Evolutionary conservation across 1,140 invertebrate species (phyloP), one percentile per base, ranked within the genome.

Genomic region (Popillia japonica): DNA sequence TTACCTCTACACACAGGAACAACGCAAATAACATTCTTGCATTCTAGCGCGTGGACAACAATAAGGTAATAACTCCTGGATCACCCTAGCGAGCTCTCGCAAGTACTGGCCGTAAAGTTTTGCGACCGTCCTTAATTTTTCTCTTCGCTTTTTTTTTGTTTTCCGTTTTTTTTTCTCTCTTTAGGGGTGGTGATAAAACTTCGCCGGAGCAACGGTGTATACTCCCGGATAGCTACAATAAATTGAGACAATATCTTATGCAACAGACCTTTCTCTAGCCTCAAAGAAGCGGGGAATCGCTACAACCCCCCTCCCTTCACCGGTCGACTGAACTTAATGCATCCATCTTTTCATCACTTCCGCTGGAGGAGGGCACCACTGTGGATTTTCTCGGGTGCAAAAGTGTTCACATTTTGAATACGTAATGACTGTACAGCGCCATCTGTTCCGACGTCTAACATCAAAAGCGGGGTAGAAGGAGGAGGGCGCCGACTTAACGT

Each of bases 341-440:
- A 27, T 22, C 22, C 61, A 27, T 64, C 20, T 64, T 64, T 27
- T 64, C 61, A 27, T 64, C 61, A 64, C 61, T 64, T 22, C 22
- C 23, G 61, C n/a, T 14, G n/a, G 41, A 42, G 6, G 41, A 10
- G 10, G 44, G 17, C n/a, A n/a, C 11, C 2, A n/a, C 17, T 48
- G 11, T 27, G 61, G 61, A 20, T 64, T 64, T 64, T 27, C n/a
- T n/a, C 23, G 61, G 61, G 61, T 27, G 61, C 17, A 64, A 64
- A 64, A 64, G 61, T 64, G 61, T 64, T 64, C 61, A 64, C 61
- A 64, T 64, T 64, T 23, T 64, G 61, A 64, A 64, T 64, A 23
- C 61, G 61, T 64, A 64, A 64, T 27, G 61, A 64, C 61, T 64
- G 23, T 7, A 20, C n/a, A n/a, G 17, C 61, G 17, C 61, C 61